Evolutionary conservation across 2,888 invertebrate genomes (phyloP).

Genomic region (Phaonia tiefii): DNA sequence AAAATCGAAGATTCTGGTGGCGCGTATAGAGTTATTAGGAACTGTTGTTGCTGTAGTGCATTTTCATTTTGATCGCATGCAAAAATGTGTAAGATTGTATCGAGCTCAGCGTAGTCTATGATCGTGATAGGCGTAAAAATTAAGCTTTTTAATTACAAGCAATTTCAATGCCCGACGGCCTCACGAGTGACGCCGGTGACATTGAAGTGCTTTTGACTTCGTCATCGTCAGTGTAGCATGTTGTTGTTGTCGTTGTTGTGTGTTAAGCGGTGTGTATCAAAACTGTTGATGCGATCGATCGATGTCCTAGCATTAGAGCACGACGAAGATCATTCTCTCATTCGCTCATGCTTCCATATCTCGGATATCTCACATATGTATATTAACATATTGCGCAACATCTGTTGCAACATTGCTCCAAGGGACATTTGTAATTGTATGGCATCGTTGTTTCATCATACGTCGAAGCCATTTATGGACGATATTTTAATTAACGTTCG

Average conservation of each 20-base stretch:
- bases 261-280: not conserved
- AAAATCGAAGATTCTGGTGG: no score
- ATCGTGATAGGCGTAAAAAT: slow-evolving; percentile 57
- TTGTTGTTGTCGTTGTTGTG: not conserved
- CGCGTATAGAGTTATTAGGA: no score
- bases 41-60: not conserved
- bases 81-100: slow-evolving; percentile 23
- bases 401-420: not conserved
- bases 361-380: not conserved
- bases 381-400: slow-evolving; percentile 8
- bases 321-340: not conserved
- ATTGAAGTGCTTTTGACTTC: slow-evolving; percentile 51
- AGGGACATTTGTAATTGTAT: slow-evolving; percentile 20
- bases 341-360: not conserved
- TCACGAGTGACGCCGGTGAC: slow-evolving; percentile 56
- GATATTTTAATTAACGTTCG: slow-evolving; percentile 24
- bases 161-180: slow-evolving; percentile 47
- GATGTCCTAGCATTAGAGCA: not conserved
- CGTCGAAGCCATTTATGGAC: slow-evolving; percentile 14
- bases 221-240: not conserved
- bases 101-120: slow-evolving; percentile 30
- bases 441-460: not conserved
- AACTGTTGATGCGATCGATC: not conserved
- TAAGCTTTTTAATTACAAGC: slow-evolving; percentile 61
- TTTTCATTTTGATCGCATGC: not conserved